Base-by-base conservation (phyloP, 2,113 vertebrate genomes). In the Speoplatyrhinus poulsoni region DNA sequence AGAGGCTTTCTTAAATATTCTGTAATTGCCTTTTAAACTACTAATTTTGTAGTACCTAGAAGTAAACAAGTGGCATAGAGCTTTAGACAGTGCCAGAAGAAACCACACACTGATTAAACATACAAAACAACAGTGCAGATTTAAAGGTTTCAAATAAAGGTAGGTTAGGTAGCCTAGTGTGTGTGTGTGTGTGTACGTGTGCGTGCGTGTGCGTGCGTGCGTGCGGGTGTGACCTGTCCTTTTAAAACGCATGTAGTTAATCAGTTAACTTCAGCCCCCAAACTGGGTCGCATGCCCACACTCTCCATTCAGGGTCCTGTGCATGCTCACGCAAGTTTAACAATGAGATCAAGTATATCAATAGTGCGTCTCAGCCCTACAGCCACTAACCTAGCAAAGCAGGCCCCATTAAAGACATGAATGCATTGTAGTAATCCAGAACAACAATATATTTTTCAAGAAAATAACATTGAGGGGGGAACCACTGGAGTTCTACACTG, bases 341-440 rank as follows among this genome's bases (percentile, higher is more conserved):
- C 26, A 26, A 26, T 26, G 26, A 26, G 26, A 26, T 26, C 26
- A 78, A 72, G 77, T 83, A 65, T 76, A 87, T 88, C 83, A 82
- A 75, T 80, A 82, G 74, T 61, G 54, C 74, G 67, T 46, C 70
- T 76, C 74, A 69, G 41, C 73, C 57, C 46, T 54, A 56, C 48
- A 33, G 63, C 68, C 63, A 48, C 65, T 78, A 74, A 84, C 77
- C 77, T 88, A 63, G 58, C 49, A 54, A 75, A 76, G 59, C 55
- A 60, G 48, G 54, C 60, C 57, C 76, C 16, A 76, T 48, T 7
- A 19, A 55, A 60, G 4, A 9, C 48, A 26, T 26, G 26, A 26
- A 26, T 26, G 26, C 26, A 26, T 26, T 26, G 26, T 2, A 26
- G 26, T 26, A 26, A 26, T 26, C 26, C 26, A 26, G 26, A 26